A percentile compares a stretch with the other conserved stretches of the same genome.
These are phyloP conservation scores for Teleogryllus occipitalis DNA, from an alignment of 1,140 invertebrate genomes.

Conservation along the genomic window DNA sequence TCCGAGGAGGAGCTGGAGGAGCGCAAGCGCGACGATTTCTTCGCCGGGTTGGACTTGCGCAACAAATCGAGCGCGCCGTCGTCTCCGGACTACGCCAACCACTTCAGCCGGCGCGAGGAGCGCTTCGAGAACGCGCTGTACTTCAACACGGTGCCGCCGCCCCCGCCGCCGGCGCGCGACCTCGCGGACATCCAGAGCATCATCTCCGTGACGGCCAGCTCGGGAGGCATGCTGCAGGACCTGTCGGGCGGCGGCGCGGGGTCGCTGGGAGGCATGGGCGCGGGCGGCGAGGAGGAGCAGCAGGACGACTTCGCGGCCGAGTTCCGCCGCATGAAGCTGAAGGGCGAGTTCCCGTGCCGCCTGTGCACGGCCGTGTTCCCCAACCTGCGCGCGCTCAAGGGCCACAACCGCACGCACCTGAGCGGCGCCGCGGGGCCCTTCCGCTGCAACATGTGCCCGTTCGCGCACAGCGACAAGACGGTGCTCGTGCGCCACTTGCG, in stretches of 20 bases:
- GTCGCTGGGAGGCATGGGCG: constrained; percentile 15
- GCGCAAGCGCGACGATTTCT: constrained; percentile 48
- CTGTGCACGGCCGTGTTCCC: constrained; percentile 76
- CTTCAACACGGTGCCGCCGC: constrained; percentile 30
- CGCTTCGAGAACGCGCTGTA: constrained; percentile 23
- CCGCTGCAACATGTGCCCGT: constrained; percentile 87
- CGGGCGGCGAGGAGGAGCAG: constrained; percentile 55
- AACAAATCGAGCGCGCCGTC: constrained; percentile 43
- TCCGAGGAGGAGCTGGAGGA: constrained; percentile 22
- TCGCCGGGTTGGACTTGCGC: constrained; percentile 67
- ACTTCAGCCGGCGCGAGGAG: constrained; percentile 20
- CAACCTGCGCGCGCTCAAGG: constrained; percentile 81
- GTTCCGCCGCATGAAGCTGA: constrained; percentile 74
- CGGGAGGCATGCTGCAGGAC: constrained; percentile 48
- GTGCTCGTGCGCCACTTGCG: constrained; percentile 83
- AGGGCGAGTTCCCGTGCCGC: constrained; percentile 81
- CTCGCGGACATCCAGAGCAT: constrained; percentile 79
- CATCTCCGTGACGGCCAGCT: constrained; percentile 63
- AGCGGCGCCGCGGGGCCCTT: constrained; percentile 58
- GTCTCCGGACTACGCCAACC: constrained; percentile 7
- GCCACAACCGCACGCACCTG: constrained; percentile 74
- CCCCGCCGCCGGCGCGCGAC: constrained; percentile 44
- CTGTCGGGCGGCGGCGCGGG: constrained; percentile 21
- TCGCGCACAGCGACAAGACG: constrained; percentile 80
- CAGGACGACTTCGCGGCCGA: constrained; percentile 72